Conservation (phyloP, 2,888 invertebrate genomes). For the Clusia tigrina region DNA sequence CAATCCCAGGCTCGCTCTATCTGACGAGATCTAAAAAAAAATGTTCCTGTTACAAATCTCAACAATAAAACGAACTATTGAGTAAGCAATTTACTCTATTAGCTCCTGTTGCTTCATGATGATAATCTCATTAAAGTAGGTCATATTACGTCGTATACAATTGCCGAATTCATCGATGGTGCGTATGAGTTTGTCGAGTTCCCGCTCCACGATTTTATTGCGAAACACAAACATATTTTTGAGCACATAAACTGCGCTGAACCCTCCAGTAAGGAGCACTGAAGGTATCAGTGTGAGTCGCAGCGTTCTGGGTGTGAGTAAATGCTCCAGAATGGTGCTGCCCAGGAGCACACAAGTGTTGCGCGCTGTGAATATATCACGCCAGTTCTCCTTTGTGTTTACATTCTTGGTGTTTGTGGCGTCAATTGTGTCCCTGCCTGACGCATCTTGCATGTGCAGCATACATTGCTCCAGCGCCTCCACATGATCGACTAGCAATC, state of each 20-base stretch:
- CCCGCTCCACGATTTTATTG: conserved; percentile 57
- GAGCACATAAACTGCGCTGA: conserved; percentile 51
- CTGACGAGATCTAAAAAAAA: conserved; percentile 52
- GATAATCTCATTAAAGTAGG: conserved; percentile 61
- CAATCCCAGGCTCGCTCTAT: conserved; percentile 63
- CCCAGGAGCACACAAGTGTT: conserved; percentile 54
- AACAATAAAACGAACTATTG: no score
- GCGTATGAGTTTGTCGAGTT: conserved; percentile 55
- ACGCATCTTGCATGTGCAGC: conserved; percentile 30
- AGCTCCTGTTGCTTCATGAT: conserved; percentile 59
- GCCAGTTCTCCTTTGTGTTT: neutral
- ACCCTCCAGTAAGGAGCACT: conserved; percentile 50
- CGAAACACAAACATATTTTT: conserved; percentile 57
- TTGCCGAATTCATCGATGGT: conserved; percentile 62
- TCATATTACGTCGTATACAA: conserved; percentile 60
- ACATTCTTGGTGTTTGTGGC: neutral
- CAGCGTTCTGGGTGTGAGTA: conserved; percentile 52
- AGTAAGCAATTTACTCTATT: conserved; percentile 50
- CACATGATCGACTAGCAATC: conserved; percentile 61
- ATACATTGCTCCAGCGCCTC: conserved; percentile 60
- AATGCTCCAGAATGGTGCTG: conserved; percentile 51
- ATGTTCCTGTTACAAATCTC: neutral
- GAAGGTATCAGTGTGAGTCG: conserved; percentile 52
- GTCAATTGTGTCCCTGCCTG: neutral
- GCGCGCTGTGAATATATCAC: conserved; percentile 47